These are phyloP conservation scores for Autographa pulchrina DNA, from an alignment of 2,888 invertebrate genomes.

Conservation along the genomic window DNA sequence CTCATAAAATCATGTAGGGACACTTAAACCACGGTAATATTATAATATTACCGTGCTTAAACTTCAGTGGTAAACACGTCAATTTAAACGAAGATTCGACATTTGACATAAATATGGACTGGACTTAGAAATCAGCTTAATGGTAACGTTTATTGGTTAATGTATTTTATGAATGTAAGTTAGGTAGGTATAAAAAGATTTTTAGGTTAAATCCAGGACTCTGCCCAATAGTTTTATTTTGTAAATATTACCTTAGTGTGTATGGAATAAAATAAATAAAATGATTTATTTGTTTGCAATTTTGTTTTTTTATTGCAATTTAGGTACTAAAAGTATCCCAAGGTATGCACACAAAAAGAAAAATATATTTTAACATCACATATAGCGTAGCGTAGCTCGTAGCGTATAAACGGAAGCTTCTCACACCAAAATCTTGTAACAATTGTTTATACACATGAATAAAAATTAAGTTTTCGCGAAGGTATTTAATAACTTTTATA, in stretches of 20 bases:
- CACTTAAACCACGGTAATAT: too few relatives aligned
- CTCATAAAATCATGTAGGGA: not conserved
- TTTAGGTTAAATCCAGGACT: not conserved
- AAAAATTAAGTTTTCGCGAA: not conserved
- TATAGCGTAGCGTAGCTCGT: too few relatives aligned
- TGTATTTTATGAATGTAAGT: not conserved
- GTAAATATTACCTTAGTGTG: conserved; percentile 47
- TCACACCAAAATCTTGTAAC: too few relatives aligned
- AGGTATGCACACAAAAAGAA: too few relatives aligned
- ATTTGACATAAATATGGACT: not conserved
- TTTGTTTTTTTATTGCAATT: not conserved
- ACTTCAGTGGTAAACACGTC: not conserved
- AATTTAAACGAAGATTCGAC: not conserved
- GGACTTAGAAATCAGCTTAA: not conserved
- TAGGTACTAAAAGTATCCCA: too few relatives aligned
- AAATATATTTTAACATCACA: too few relatives aligned
- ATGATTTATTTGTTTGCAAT: conserved; percentile 22
- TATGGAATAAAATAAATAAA: conserved; percentile 45
- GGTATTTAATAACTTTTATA: too few relatives aligned
- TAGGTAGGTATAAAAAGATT: not conserved
- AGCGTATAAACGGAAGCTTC: too few relatives aligned
- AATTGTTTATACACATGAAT: too few relatives aligned
- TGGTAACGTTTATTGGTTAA: too few relatives aligned
- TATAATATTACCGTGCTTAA: too few relatives aligned
- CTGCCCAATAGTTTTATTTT: conserved; percentile 17